A percentile compares a stretch with the other conserved stretches of the same genome.
Conservation (phyloP, 1,140 invertebrate genomes). For the Aphis gossypii region DNA sequence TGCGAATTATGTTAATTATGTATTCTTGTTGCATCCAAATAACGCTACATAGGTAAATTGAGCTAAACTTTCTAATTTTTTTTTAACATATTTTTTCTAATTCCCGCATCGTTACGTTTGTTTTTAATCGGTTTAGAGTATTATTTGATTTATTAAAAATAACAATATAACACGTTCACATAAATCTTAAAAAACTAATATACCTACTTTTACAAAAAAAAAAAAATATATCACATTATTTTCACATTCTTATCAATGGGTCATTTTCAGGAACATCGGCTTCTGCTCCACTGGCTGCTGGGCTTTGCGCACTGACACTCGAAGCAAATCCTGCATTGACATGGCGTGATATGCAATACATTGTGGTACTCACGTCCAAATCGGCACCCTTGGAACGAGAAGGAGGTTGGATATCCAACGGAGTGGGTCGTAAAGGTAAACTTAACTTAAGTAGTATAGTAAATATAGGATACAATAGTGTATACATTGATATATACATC, state of each 20-base stretch:
- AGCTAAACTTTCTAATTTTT: not conserved
- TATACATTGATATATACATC: not conserved
- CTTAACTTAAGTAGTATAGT: constrained; percentile 18
- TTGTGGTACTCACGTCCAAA: constrained; percentile 91
- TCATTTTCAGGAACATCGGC: constrained; percentile 79
- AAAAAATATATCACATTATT: no score
- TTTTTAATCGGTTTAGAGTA: not conserved
- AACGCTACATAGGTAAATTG: not conserved
- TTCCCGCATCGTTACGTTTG: not conserved
- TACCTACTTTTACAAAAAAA: no score
- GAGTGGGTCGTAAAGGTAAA: constrained; percentile 82
- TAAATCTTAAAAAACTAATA: not conserved
- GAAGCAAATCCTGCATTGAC: constrained; percentile 93
- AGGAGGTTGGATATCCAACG: constrained; percentile 88
- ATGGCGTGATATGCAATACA: constrained; percentile 98
- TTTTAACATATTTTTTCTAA: not conserved
- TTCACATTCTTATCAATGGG: not conserved
- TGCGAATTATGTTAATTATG: not conserved
- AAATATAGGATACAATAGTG: not conserved
- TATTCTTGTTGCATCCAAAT: not conserved
- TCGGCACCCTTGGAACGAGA: constrained; percentile 83
- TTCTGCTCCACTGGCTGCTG: constrained; percentile 93
- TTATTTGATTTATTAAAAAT: not conserved
- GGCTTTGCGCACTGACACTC: constrained; percentile 90
- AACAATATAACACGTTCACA: not conserved